Evolutionary conservation across 2,113 vertebrate genomes (phyloP), one percentile per base, ranked within the genome.

Genomic region (Pollachius pollachius): DNA sequence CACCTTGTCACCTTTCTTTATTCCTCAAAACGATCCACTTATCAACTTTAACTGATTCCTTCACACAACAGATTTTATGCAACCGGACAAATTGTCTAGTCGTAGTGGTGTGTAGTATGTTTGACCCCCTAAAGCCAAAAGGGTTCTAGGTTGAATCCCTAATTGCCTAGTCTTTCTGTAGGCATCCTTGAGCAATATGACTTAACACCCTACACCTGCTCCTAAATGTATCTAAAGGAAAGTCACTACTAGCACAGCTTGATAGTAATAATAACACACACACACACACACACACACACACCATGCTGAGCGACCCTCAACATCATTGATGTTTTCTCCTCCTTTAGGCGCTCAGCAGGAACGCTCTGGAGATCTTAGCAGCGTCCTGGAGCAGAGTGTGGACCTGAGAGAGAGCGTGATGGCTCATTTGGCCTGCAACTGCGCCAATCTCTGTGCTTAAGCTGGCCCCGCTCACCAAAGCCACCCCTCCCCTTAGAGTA

Each of bases 351-450:
- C 83, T 23, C 48, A 52, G 17, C 1, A 84, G 71, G 80, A 62
- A 21, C 62, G 5, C 27, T 27, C 59, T 11, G 70, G 62, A 15
- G 64, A 13, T 15, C 52, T 58, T n/a, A 75, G 12, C 61, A 74
- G n/a, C 69, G 54, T 85, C 64, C 82, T 19, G 8, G 82, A 87
- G 6, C 83, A 81, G 66, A 89, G 84, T 5, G 65, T 84, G 18
- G 91, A 92, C 75, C 4, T 92, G 23, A 89, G 37, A 21, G 86
- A 89, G 34, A 73, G 56, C 6, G 19, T 81, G 6, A 76, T 85
- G 21, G 87, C 88, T 63, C 90, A 93, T 77, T 61, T 90, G 15
- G 87, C 84, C 58, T 93, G 91, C 69, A 84, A 68, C 71, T 93
- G 91, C 67, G 78, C 75, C 23, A 63, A 81, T 23, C 81, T 88